Base-by-base conservation (phyloP, 2,888 invertebrate species). In the Linnaemya vulpina region DNA sequence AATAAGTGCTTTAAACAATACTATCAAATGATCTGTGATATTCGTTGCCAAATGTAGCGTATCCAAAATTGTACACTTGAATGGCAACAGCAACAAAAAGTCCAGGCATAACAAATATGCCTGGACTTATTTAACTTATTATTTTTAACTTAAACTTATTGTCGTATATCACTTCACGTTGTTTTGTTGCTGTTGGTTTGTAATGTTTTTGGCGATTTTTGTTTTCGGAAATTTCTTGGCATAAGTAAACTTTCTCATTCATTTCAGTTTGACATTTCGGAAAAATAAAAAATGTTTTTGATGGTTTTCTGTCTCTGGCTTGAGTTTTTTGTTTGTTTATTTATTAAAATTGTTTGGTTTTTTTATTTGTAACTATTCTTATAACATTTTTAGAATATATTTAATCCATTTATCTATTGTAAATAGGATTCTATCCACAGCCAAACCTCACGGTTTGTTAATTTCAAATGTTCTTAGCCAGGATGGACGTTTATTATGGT, bases 191-290 rank as follows among this genome's bases (percentile, higher is more conserved):
- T 74, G 65, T 65, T 71, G 75, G 55, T 71, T 58, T 65, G 43
- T 67, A 11, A 51, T 76, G 55, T 65, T 79, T 30, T 49, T 38
- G 15, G 5, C 9, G 43, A 43, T 51, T 30, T 77, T 73, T 38
- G 5, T 22, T 62, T 51, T 38, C 17, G 35, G 8, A 40, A 3
- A 40, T 53, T 68, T 82, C 82, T 82, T 82, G 82, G 78, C 85
- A 85, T 62, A 71, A 84, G 68, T 73, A 80, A 85, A 79, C 70
- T 79, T 85, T 85, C 71, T 76, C 70, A 55, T 85, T 71, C 78
- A 46, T 55, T 83, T 63, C 20, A 79, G 46, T 63, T 73, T 83
- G 78, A 68, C 73, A 83, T 78, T 73, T 68, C 22, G 46, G n/a
- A 40, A 74, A 62, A 73, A 77, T 8, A 58, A 35, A 58, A n/a